Evolutionary conservation across 1,140 invertebrate species (phyloP).

Genomic region (Drosophila miranda): DNA sequence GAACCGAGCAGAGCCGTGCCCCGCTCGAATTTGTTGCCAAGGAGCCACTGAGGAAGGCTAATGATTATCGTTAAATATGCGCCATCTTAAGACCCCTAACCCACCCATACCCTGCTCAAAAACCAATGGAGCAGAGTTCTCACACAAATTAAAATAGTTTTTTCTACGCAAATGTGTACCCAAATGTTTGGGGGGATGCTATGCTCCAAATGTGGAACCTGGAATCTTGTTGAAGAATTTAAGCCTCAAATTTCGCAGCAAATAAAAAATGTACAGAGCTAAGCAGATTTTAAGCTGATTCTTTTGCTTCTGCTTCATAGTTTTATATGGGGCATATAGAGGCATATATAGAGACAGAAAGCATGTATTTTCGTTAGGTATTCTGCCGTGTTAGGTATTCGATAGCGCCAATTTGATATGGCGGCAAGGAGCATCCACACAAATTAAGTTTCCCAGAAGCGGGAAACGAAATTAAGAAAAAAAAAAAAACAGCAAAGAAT

Average conservation of each 20-base stretch:
- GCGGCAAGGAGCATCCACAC: slow-evolving; percentile 58
- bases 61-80: slow-evolving; percentile 70
- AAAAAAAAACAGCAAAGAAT: slow-evolving; percentile 7
- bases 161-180: slow-evolving; percentile 47
- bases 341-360: neutral
- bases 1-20: neutral
- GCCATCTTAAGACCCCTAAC: slow-evolving; percentile 67
- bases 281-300: slow-evolving; percentile 64
- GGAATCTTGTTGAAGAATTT: slow-evolving; percentile 64
- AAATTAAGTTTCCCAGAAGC: slow-evolving; percentile 79
- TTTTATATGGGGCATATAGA: slow-evolving; percentile 67
- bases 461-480: slow-evolving; percentile 24
- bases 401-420: slow-evolving; percentile 80
- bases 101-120: slow-evolving; percentile 2
- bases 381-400: slow-evolving; percentile 59
- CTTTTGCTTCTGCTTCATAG: slow-evolving; percentile 37
- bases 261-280: slow-evolving; percentile 60
- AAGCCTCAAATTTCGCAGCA: slow-evolving; percentile 67
- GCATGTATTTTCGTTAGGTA: slow-evolving; percentile 5
- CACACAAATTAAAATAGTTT: slow-evolving; percentile 73
- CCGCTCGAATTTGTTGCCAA: slow-evolving; percentile 40
- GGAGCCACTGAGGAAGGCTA: slow-evolving; percentile 54
- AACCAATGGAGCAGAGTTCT: slow-evolving; percentile 54
- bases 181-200: slow-evolving; percentile 34
- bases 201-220: slow-evolving; percentile 35